Base-by-base conservation (phyloP, 2,797 vertebrate genomes). In the Sebastes iracundus region DNA sequence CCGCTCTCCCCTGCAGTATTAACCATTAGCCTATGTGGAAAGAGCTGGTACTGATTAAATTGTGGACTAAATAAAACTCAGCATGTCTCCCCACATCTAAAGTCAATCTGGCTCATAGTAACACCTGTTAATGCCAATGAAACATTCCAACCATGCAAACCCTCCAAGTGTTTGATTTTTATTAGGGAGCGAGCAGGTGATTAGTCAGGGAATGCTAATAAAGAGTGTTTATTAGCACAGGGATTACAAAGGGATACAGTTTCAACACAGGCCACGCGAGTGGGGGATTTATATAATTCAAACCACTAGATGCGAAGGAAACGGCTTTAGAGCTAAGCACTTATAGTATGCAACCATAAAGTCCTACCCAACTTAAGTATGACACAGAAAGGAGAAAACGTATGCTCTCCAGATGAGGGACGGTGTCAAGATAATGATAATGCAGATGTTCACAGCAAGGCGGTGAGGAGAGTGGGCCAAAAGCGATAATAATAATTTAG, bases 61-160 rank as follows among this genome's bases (percentile, higher is more conserved):
- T 52, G 16, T 8, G 14, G 23, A 53, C 69, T 46, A 52, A 82
- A 85, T 67, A 68, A 80, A 85, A 78, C 75, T 59, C 80, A 84
- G 85, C 66, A 52, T 76, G 80, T 42, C 28, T 63, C 23, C 28
- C 8, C 4, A 72, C 62, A 71, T 35, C 32, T 55, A 20, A 73
- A 83, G 56, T 82, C 82, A 82, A 2, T 77, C 49, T 64, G 60
- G 76, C 27, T 91, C 86, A 81, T 30, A 7, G 18, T 71, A 87
- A 87, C 76, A 87, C 77, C 82, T 70, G 32, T 66, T 89, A 90
- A 92, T 84, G 85, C 80, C 56, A 64, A 69, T 70, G 65, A 88
- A 86, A 80, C 84, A 90, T 72, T 83, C 70, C 83, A 87, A 56
- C 80, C 71, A 84, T 83, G 83, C 65, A 61, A 80, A 84, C 33